phyloP scores from a whole-genome alignment of 2,113 vertebrate genomes.

The Mirounga angustirostris region DNA sequence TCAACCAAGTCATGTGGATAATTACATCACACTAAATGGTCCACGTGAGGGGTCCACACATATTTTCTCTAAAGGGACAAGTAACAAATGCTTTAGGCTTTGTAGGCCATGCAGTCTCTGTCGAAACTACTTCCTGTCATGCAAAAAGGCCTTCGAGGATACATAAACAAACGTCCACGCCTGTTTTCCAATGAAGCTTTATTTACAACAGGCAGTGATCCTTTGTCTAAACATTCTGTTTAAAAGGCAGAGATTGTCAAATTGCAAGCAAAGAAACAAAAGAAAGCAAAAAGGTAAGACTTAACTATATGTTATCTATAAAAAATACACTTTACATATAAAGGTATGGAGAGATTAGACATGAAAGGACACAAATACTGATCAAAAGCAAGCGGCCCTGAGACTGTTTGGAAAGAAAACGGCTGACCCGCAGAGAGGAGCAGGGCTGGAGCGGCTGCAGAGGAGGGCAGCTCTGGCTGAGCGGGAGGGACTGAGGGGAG shows the following conservation, averaged over 20 bases:
- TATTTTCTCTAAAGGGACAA: background rate
- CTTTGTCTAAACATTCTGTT: background rate
- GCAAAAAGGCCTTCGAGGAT: background rate
- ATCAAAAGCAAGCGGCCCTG: background rate
- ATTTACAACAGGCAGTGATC: background rate
- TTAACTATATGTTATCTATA: background rate
- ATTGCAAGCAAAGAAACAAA: background rate
- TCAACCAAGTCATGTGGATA: too few species aligned
- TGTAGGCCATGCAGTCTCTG: background rate
- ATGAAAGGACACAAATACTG: background rate
- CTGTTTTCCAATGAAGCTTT: background rate
- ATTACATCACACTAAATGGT: background rate
- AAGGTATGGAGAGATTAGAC: background rate
- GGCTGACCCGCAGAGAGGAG: background rate
- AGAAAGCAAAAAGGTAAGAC: background rate
- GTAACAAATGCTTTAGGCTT: background rate
- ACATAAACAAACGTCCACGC: background rate
- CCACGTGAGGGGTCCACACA: background rate
- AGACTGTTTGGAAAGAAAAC: background rate
- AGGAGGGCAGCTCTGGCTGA: background rate
- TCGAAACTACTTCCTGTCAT: background rate
- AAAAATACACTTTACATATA: background rate
- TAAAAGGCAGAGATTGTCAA: slow-evolving; percentile 2
- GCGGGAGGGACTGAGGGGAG: background rate
- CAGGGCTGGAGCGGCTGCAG: background rate